Base-by-base conservation (phyloP, 1,140 invertebrate genomes). In the Euwallacea similis region DNA sequence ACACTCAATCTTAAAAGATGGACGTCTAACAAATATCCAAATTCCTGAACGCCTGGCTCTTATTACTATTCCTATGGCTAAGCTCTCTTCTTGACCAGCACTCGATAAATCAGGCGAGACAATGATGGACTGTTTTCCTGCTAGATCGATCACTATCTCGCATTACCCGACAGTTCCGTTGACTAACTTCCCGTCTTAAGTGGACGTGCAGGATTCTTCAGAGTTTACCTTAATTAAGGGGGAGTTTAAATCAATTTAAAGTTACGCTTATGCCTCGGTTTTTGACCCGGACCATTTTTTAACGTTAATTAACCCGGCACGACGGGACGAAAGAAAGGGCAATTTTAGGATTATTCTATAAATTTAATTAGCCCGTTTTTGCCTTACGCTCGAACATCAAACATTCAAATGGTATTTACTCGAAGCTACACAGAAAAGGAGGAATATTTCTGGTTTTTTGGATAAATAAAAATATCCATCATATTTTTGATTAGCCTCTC, bases 21-120 rank as follows among this genome's bases (percentile, higher is more conserved):
- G 46, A 58, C 55, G 55, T 58, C 16, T 33, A 58, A 58, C 55
- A 58, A 58, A 58, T 58, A 58, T 15, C 55, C n/a, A 58, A 58
- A 58, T 58, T 58, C 55, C 55, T 15, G 55, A 21, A 21, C 21
- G 55, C 21, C 33, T 41, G 3, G 59, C 59, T 61, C 59, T 61
- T 61, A 61, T 43, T 61, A 61, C 59, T 61, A 61, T 61, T 61
- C 59, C 59, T 61, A 42, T 41, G 21, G 21, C 11, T 8, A 61
- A 41, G 10, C 21, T 16, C 55, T 58, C 16, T 11, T 61, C 59
- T 61, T 61, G 59, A 61, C 59, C 59, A 61, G 42, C 7, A 61
- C 59, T 61, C 59, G 15, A 61, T 61, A 61, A 61, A 61, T 61
- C 59, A 61, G 59, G 59, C 59, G 59, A 61, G 59, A 61, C 59